A percentile compares a stretch with the other conserved stretches of the same genome.
Evolutionary conservation across 2,797 vertebrate genomes (phyloP).

Genomic region (Acrocephalus scirpaceus): DNA sequence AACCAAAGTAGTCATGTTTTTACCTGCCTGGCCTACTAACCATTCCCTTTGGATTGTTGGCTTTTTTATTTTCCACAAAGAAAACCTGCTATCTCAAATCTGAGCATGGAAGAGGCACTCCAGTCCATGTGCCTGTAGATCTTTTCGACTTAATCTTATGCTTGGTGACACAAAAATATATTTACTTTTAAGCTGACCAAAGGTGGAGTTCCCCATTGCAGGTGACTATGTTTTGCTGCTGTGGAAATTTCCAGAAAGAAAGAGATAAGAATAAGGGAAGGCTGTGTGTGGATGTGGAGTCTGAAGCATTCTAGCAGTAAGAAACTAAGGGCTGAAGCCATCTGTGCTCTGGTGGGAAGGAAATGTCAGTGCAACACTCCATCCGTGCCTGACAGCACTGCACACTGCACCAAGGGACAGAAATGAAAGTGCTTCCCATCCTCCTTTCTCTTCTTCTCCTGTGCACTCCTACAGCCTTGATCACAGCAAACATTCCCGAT

Average conservation of each 20-base stretch:
- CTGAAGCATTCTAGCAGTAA: background rate
- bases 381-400: rapidly evolving
- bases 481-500: background rate
- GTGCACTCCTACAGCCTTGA: background rate
- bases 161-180: background rate
- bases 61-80: background rate
- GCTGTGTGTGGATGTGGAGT: background rate
- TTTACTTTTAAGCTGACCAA: background rate
- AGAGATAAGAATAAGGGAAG: background rate
- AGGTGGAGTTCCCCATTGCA: background rate
- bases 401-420: rapidly evolving
- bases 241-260: background rate
- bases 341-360: background rate
- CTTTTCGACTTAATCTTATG: background rate
- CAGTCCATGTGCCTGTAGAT: background rate
- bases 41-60: background rate
- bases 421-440: background rate
- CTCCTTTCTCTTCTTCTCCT: background rate
- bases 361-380: background rate
- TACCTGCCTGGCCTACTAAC: background rate
- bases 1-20: background rate
- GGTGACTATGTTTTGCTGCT: background rate
- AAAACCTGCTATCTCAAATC: background rate
- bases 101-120: background rate
- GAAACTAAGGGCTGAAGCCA: background rate